phyloP scores from a whole-genome alignment of 1,140 invertebrate species.

The Cotesia chilonis region DNA sequence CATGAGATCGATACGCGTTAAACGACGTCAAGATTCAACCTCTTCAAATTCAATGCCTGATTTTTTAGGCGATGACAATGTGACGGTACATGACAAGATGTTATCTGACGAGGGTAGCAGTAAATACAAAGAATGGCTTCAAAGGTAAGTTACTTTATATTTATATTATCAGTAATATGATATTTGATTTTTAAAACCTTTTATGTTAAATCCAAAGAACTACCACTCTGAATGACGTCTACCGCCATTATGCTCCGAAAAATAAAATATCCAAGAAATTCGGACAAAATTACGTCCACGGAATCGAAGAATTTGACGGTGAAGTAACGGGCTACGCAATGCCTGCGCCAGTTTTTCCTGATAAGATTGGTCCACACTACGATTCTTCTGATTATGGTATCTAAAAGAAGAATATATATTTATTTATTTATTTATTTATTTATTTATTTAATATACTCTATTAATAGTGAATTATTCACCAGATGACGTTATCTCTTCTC shows the following conservation, averaged over 20 bases:
- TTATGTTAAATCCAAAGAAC: slow-evolving; percentile 52
- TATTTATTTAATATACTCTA: slow-evolving; percentile 5
- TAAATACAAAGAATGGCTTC: slow-evolving; percentile 75
- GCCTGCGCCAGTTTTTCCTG: slow-evolving; percentile 51
- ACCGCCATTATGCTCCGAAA: slow-evolving; percentile 64
- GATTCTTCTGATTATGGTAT: slow-evolving; percentile 36
- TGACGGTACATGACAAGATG: slow-evolving; percentile 65
- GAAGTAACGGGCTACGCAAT: slow-evolving; percentile 66
- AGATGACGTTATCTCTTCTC: slow-evolving; percentile 48
- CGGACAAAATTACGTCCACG: slow-evolving; percentile 40
- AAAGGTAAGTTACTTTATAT: slow-evolving; percentile 64
- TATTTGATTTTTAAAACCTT: slow-evolving; percentile 5
- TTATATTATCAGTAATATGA: slow-evolving; percentile 14
- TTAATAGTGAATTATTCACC: background rate
- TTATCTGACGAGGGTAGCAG: slow-evolving; percentile 73
- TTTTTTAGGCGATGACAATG: slow-evolving; percentile 47
- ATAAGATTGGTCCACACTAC: slow-evolving; percentile 51
- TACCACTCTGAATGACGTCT: slow-evolving; percentile 71
- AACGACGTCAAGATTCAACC: slow-evolving; percentile 60
- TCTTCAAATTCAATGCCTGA: slow-evolving; percentile 46
- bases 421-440: too few species aligned
- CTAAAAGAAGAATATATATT: background rate
- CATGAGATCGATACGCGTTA: slow-evolving; percentile 63
- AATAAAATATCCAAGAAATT: slow-evolving; percentile 49
- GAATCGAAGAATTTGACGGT: slow-evolving; percentile 61